Evolutionary conservation across 2,113 vertebrate species (phyloP), one percentile per base, ranked within the genome.

Genomic region (Osmerus mordax): DNA sequence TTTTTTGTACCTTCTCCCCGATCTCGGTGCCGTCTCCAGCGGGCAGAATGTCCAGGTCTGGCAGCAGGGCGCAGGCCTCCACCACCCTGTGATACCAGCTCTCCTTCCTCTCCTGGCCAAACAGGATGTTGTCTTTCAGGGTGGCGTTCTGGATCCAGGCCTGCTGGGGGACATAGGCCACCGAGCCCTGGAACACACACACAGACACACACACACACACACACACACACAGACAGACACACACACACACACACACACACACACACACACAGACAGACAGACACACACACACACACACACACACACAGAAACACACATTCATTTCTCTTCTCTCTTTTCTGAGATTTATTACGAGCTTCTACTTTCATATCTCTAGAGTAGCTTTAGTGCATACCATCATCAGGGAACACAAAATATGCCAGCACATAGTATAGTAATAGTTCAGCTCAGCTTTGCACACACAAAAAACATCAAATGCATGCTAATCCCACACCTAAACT

Each of bases 111-210:
- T 77, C 32, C 4, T 77, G 86, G 29, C 92, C 92, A 81, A 95
- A 94, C 19, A 93, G 70, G 75, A 91, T 89, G 83, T 94, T 95
- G 73, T 93, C 90, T 75, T 88, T 88, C 54, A 95, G 87, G 32
- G 80, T 91, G 52, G 81, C 81, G 63, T 94, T 95, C 84, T 94
- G 92, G 78, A 94, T 92, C 90, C 92, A 94, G 51, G 90, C 89
- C 76, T 94, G 91, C 81, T 94, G 92, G 65, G 93, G 92, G 76
- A 93, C 87, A 19, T 93, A 94, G 56, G 91, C 90, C 84, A 93
- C 87, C 0, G 90, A 92, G 23, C 92, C 93, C 92, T 92, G 71
- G 29, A 82, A 55, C 64, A 28, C 71, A 11, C 13, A 32, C 23
- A 63, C 9, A 29, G 1, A 64, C 54, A 68, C 21, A 5, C 14